These are phyloP conservation scores for Hydrozoanthus gracilis DNA, from an alignment of 92 coral and sea anemone genomes.

Conservation along the genomic window DNA sequence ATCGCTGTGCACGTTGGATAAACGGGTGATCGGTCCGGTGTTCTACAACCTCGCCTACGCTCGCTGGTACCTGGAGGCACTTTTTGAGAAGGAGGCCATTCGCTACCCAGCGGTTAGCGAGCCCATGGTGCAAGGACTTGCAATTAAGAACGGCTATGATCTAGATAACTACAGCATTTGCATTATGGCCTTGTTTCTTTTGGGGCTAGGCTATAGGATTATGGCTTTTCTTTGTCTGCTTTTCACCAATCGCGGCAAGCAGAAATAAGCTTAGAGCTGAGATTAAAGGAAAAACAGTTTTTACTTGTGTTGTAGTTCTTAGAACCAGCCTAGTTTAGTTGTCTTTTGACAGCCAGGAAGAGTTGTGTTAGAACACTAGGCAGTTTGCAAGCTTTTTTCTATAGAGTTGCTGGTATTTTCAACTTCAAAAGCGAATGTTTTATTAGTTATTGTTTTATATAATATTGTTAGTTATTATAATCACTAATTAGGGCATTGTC, in stretches of 20 bases:
- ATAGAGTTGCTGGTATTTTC: too few relatives aligned
- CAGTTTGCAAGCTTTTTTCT: too few relatives aligned
- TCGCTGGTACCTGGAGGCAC: slow-evolving; percentile 89
- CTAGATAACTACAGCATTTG: slow-evolving; percentile 73
- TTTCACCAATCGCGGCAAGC: slow-evolving; percentile 87
- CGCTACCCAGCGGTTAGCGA: slow-evolving; percentile 74
- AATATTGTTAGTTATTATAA: too few relatives aligned
- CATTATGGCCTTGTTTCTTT: slow-evolving; percentile 64
- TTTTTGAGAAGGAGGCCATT: slow-evolving; percentile 86
- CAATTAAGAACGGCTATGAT: slow-evolving; percentile 74
- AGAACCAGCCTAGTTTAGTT: too few relatives aligned
- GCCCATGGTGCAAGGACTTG: slow-evolving; percentile 51
- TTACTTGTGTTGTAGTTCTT: too few relatives aligned
- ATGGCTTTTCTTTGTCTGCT: slow-evolving; percentile 80
- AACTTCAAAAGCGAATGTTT: too few relatives aligned
- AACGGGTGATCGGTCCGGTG: slow-evolving; percentile 65
- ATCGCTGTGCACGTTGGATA: slow-evolving; percentile 74
- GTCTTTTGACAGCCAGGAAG: too few relatives aligned
- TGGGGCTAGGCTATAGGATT: slow-evolving; percentile 72
- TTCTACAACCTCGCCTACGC: slow-evolving; percentile 82
- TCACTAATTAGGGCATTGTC: too few relatives aligned
- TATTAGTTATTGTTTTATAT: too few relatives aligned
- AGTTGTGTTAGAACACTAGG: too few relatives aligned
- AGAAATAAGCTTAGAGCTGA: slow-evolving; percentile 49
- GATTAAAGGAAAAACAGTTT: too few relatives aligned